A percentile compares a stretch with the other conserved stretches of the same genome.
These are phyloP conservation scores for Suncus etruscus DNA, from an alignment of 2,113 vertebrate species.

Conservation along the genomic window DNA sequence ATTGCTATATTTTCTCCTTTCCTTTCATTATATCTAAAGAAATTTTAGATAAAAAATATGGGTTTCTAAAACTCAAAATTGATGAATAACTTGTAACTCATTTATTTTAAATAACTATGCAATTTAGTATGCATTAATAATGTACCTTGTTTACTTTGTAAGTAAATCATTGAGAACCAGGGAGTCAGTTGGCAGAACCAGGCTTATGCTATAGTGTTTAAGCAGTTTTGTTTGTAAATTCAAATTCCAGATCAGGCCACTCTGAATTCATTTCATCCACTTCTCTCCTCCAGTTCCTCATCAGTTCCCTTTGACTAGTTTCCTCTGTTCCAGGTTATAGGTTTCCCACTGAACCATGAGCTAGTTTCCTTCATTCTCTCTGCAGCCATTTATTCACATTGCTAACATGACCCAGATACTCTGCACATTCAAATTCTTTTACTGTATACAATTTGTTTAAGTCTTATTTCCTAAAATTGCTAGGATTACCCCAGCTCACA, in stretches of 20 bases:
- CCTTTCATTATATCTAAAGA: not conserved
- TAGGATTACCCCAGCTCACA: not conserved
- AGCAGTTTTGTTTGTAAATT: not conserved
- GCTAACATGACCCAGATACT: not conserved
- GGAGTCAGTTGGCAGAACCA: not conserved
- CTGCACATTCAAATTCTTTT: conserved; percentile 1
- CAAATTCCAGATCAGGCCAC: not conserved
- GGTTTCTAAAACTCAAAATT: not conserved
- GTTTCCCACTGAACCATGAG: not conserved
- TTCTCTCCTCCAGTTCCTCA: not conserved
- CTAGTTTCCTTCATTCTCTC: not conserved
- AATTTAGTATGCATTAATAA: not conserved
- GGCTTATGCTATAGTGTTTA: not conserved
- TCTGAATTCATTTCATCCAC: not conserved
- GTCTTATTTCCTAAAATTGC: not conserved
- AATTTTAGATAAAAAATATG: conserved; percentile 27
- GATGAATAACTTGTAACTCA: not conserved
- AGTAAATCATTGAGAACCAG: not conserved
- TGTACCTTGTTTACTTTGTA: not conserved
- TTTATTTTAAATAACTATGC: conserved; percentile 16
- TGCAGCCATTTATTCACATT: not conserved
- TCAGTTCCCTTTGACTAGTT: not conserved
- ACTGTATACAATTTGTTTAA: not conserved
- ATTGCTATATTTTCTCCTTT: not conserved
- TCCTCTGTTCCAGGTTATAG: conserved; percentile 10